phyloP scores from a whole-genome alignment of 2,888 invertebrate species.

The Chironomus riparius region DNA sequence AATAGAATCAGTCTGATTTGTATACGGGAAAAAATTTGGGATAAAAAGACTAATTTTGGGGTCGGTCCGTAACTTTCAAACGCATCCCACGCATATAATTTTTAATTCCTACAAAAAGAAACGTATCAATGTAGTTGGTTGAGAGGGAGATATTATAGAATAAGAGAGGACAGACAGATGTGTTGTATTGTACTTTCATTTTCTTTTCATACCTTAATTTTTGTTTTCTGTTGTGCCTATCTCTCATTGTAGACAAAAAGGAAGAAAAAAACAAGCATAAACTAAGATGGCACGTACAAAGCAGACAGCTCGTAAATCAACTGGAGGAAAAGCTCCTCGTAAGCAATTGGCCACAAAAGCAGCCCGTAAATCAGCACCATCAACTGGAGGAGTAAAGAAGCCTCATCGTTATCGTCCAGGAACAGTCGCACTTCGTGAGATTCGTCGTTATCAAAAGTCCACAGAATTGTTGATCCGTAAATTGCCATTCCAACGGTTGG shows the following conservation, averaged over 20 bases:
- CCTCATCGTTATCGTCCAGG: slow-evolving; percentile 96
- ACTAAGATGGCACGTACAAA: slow-evolving; percentile 23
- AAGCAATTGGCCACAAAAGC: slow-evolving; percentile 52
- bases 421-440: slow-evolving; percentile 94
- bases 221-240: neutral
- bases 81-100: neutral
- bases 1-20: neutral
- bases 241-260: neutral
- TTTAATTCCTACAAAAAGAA: neutral
- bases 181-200: slow-evolving; percentile 1
- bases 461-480: slow-evolving; percentile 93
- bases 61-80: neutral
- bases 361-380: slow-evolving; percentile 88
- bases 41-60: neutral
- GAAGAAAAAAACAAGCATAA: neutral
- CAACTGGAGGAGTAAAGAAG: slow-evolving; percentile 92
- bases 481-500: slow-evolving; percentile 90
- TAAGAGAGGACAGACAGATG: neutral
- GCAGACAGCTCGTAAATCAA: slow-evolving; percentile 95
- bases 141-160: neutral
- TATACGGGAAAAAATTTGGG: neutral
- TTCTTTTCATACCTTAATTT: neutral
- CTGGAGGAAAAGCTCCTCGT: slow-evolving; percentile 93
- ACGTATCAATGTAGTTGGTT: neutral
- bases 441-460: slow-evolving; percentile 92